phyloP scores from a whole-genome alignment of 2,888 invertebrate genomes.

The Ormia ochracea region DNA sequence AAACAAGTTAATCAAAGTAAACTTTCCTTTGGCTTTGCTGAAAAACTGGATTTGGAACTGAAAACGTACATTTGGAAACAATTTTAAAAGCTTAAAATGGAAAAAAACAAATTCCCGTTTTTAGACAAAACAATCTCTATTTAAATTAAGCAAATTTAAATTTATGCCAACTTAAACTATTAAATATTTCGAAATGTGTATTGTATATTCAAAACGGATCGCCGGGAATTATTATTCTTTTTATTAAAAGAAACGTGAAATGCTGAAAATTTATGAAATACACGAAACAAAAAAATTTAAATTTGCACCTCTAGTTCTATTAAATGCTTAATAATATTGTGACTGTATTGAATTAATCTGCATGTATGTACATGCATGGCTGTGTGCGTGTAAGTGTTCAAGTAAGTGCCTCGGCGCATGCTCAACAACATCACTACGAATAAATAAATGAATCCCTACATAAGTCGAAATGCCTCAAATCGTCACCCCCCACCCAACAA shows the following conservation, averaged over 20 bases:
- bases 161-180: neutral
- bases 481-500: neutral
- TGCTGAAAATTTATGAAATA: neutral
- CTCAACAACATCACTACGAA: slow-evolving; percentile 11
- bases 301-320: slow-evolving; percentile 25
- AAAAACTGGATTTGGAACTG: no score
- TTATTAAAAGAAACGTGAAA: neutral
- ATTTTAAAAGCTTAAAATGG: no score
- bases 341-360: neutral
- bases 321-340: slow-evolving; percentile 28
- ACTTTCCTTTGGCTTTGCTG: no score
- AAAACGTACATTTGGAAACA: no score
- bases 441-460: slow-evolving; percentile 32
- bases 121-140: no score
- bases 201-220: neutral
- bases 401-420: neutral
- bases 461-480: slow-evolving; percentile 1
- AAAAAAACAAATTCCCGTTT: no score
- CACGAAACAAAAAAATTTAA: slow-evolving; percentile 2
- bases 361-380: neutral
- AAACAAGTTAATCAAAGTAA: no score
- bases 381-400: neutral
- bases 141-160: slow-evolving; percentile 9
- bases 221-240: neutral
- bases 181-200: neutral